A percentile compares a stretch with the other conserved stretches of the same genome.
These are phyloP conservation scores for Varanus komodoensis DNA, from an alignment of 2,113 vertebrate species.

Conservation along the genomic window DNA sequence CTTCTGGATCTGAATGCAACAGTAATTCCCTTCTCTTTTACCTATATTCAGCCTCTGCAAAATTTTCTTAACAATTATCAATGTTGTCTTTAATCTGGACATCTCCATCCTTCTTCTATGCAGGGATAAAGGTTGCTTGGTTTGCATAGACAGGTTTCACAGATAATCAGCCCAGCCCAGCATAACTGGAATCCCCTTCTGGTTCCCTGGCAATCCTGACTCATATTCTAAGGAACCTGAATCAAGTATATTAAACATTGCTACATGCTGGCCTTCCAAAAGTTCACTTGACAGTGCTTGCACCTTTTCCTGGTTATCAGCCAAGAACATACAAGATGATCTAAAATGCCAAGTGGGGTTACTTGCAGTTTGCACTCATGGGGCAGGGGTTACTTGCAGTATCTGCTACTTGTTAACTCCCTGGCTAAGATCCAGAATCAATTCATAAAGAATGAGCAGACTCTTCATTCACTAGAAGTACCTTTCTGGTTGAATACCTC, in stretches of 20 bases:
- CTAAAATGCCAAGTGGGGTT: not conserved
- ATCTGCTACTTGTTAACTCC: not conserved
- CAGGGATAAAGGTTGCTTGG: slow-evolving; percentile 56
- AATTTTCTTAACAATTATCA: slow-evolving; percentile 56
- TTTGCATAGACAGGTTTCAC: slow-evolving; percentile 15
- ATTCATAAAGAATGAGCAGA: not conserved
- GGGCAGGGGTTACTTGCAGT: not conserved
- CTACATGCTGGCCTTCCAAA: not conserved
- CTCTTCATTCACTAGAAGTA: not conserved
- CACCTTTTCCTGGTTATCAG: not conserved
- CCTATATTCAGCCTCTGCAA: slow-evolving; percentile 47
- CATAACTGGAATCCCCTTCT: slow-evolving; percentile 3
- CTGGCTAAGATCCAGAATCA: not conserved
- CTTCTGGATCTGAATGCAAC: slow-evolving; percentile 59
- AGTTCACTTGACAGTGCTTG: not conserved
- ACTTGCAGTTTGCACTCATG: not conserved
- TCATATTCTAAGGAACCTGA: not conserved
- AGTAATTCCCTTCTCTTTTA: slow-evolving; percentile 59
- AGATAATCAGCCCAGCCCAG: not conserved
- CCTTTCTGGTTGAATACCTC: not conserved
- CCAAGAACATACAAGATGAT: not conserved
- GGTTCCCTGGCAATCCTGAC: not conserved
- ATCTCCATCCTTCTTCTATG: slow-evolving; percentile 36
- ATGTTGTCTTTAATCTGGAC: slow-evolving; percentile 55
- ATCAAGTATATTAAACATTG: not conserved